Conservation (phyloP, 2,888 invertebrate genomes). For the Trichopoda pennipes region DNA sequence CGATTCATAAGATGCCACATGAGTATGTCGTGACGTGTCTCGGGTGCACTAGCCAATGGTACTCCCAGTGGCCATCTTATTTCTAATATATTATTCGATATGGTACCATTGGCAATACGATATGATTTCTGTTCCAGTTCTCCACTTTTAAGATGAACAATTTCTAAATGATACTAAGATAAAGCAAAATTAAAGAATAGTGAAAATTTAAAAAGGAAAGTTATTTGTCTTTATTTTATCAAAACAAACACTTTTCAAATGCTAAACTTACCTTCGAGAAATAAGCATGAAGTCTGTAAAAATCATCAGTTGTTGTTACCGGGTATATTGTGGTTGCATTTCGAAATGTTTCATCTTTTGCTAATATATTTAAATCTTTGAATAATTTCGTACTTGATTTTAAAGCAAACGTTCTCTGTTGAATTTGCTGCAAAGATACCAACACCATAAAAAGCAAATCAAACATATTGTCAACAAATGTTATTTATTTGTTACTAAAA, state of each 20-base stretch:
- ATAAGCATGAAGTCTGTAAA: conserved; percentile 88
- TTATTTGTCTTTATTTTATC: no score
- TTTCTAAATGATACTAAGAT: conserved; percentile 81
- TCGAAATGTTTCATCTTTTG: conserved; percentile 81
- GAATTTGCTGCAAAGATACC: conserved; percentile 74
- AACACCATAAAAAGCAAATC: conserved; percentile 36
- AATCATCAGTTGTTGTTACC: conserved; percentile 83
- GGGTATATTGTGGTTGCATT: conserved; percentile 86
- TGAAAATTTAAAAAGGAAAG: not conserved
- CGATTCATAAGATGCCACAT: conserved; percentile 93
- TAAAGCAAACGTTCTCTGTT: conserved; percentile 75
- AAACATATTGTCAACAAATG: conserved; percentile 66
- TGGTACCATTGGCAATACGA: conserved; percentile 81
- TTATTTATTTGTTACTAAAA: conserved; percentile 6
- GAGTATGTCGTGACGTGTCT: conserved; percentile 90
- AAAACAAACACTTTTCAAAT: not conserved
- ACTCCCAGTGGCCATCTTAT: conserved; percentile 89
- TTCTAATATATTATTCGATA: conserved; percentile 82
- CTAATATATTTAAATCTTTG: conserved; percentile 81
- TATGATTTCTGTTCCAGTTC: conserved; percentile 79
- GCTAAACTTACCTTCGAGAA: conserved; percentile 84
- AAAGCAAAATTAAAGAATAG: conserved; percentile 20
- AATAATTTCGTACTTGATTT: conserved; percentile 77
- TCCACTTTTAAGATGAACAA: conserved; percentile 77
- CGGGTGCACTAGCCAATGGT: conserved; percentile 85